Percentiles rank a stretch among this genome's conserved stretches.
phyloP scores from a whole-genome alignment of 2,113 vertebrate species.

The Plecotus auritus region DNA sequence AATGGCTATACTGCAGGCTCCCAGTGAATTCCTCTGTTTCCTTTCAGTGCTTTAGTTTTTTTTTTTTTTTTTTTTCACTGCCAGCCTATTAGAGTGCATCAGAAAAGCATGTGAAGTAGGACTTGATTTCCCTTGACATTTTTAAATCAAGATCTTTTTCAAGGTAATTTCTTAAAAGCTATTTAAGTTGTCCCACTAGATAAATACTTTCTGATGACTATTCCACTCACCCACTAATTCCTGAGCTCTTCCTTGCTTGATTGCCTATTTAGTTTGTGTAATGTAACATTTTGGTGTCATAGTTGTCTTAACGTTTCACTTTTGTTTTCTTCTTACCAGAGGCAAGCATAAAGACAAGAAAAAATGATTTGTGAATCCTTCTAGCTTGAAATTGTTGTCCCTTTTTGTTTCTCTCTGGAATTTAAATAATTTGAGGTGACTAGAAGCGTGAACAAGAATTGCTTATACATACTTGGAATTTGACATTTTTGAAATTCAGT shows the following conservation, averaged over 20 bases:
- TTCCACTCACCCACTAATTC: not conserved
- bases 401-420: conserved; percentile 27
- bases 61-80: not conserved
- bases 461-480: not conserved
- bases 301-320: conserved; percentile 2
- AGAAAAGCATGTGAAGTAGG: conserved; percentile 22
- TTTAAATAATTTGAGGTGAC: conserved; percentile 26
- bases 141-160: conserved; percentile 50
- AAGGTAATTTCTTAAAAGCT: conserved; percentile 48
- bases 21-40: not conserved
- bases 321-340: conserved; percentile 37
- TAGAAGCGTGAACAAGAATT: not conserved
- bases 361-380: not conserved
- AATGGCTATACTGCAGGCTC: not conserved
- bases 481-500: conserved; percentile 3
- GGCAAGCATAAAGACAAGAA: not conserved
- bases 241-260: not conserved
- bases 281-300: conserved; percentile 21
- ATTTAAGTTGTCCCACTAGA: conserved; percentile 23
- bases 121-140: conserved; percentile 39
- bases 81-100: not conserved
- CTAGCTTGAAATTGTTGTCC: conserved; percentile 41
- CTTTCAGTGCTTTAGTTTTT: not conserved
- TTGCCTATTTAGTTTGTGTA: not conserved
- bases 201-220: conserved; percentile 3